Percentiles rank a stretch among this genome's conserved stretches.
Conservation (phyloP, 2,888 invertebrate genomes). For the Melanotus villosus region DNA sequence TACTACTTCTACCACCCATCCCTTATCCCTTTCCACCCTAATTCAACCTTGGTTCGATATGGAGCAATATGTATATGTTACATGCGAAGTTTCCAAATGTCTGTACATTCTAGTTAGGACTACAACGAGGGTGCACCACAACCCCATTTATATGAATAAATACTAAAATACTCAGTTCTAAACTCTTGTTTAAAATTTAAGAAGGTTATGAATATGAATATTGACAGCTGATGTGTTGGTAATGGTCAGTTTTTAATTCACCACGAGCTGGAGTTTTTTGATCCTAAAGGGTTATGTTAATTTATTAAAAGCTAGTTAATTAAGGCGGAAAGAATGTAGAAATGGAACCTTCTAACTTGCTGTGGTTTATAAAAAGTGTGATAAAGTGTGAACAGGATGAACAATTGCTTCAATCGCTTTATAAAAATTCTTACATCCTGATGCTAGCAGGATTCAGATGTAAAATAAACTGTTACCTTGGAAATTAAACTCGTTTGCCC, state of each 20-base stretch:
- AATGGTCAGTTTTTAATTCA: too few species aligned
- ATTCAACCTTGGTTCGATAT: conserved; percentile 47
- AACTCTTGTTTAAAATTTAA: too few species aligned
- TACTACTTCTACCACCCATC: conserved; percentile 53
- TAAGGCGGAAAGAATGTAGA: too few species aligned
- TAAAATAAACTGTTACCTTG: conserved; percentile 9
- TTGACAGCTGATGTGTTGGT: too few species aligned
- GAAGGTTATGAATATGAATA: too few species aligned
- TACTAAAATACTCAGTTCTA: conserved; percentile 17
- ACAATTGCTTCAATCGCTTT: not conserved
- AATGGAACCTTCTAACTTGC: too few species aligned
- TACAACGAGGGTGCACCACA: conserved; percentile 38
- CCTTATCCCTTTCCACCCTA: conserved; percentile 51
- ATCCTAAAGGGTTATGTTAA: too few species aligned
- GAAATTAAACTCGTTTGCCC: conserved; percentile 7
- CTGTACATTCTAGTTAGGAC: conserved; percentile 38
- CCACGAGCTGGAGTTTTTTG: too few species aligned
- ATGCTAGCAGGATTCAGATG: conserved; percentile 9
- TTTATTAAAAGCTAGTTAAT: too few species aligned
- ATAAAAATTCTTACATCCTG: conserved; percentile 17
- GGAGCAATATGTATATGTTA: conserved; percentile 48
- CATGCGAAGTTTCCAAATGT: conserved; percentile 46
- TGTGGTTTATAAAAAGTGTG: not conserved
- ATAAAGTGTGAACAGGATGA: not conserved
- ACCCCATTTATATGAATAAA: conserved; percentile 37